Percentiles rank a stretch among this genome's conserved stretches.
These are phyloP conservation scores for Oryzias javanicus DNA, from an alignment of 2,113 vertebrate genomes.

Conservation along the genomic window DNA sequence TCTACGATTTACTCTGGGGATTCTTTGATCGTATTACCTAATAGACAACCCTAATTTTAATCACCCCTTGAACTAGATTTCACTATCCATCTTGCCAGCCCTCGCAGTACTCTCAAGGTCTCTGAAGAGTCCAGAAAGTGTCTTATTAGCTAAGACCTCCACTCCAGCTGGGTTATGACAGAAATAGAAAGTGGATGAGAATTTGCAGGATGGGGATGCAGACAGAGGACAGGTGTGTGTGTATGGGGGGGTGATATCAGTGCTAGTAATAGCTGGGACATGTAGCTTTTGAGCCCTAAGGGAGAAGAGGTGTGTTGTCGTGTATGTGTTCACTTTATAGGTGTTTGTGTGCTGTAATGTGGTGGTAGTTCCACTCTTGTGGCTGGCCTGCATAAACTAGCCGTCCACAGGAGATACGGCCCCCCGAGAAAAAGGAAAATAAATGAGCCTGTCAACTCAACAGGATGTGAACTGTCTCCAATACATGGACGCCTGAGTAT, in stretches of 20 bases:
- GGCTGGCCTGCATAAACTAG: slow-evolving; percentile 26
- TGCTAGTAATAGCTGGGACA: slow-evolving; percentile 61
- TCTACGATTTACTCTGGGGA: slow-evolving; percentile 25
- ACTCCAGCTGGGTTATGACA: slow-evolving; percentile 28
- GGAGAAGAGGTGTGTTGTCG: slow-evolving; percentile 24
- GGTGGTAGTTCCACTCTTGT: slow-evolving; percentile 43
- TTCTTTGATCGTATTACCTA: slow-evolving; percentile 48
- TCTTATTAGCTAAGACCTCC: slow-evolving; percentile 31
- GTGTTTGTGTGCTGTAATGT: slow-evolving; percentile 32
- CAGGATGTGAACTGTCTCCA: slow-evolving; percentile 66
- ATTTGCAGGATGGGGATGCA: slow-evolving; percentile 28
- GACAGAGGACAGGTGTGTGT: slow-evolving; percentile 22
- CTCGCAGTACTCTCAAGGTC: slow-evolving; percentile 37
- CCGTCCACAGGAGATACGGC: slow-evolving; percentile 67
- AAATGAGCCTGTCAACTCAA: slow-evolving; percentile 73
- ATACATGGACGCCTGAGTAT: slow-evolving; percentile 31
- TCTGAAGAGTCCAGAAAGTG: slow-evolving; percentile 30
- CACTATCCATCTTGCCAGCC: slow-evolving; percentile 42
- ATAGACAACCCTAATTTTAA: slow-evolving; percentile 58
- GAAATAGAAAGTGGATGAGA: slow-evolving; percentile 45
- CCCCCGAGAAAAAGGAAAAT: slow-evolving; percentile 61
- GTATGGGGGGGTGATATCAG: slow-evolving; percentile 46
- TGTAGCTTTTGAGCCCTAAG: slow-evolving; percentile 38
- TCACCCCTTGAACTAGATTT: slow-evolving; percentile 54
- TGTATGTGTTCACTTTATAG: slow-evolving; percentile 14